Base-by-base conservation (phyloP, 64 coral and sea anemone species). In the Stylophora pistillata region DNA sequence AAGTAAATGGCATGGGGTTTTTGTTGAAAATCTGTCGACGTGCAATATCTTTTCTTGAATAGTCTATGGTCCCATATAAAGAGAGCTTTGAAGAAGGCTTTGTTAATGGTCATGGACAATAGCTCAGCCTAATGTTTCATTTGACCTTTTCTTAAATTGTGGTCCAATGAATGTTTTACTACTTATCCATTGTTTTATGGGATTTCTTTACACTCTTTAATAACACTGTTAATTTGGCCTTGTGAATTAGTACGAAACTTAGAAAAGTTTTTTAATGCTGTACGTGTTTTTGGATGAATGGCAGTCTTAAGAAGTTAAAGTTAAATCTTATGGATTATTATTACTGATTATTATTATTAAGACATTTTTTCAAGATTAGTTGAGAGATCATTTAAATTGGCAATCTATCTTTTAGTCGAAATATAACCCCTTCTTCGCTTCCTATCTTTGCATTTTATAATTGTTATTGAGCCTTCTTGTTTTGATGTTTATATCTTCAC, bases 171-270 rank as follows among this genome's bases (percentile, higher is more conserved):
- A 82, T 82, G 79, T 82, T 82, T 82, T 82, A 6, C 28, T 52
- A 82, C 64, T 82, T 82, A 82, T 66, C 79, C 31, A 82, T 82
- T 82, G 79, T 80, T 82, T 65, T 28, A 31, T 30, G 65, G 59
- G 79, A 82, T 82, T 82, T 63, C 47, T 65, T 82, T 64, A 82
- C 79, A 82, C 60, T 82, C 31, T n/a, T 17, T 82, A 82, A 82
- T 82, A 82, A 82, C 79, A 82, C 17, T 55, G 76, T 20, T 56
- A 78, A 78, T 82, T 61, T 82, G 34, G 2, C 12, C 17, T 31
- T 12, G 26, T 64, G 32, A 80, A 58, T 80, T 60, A 58, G 26
- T 65, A 41, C 14, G 9, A 15, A 30, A 25, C 16, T 60, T 27
- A 58, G 56, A 17, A 61, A 80, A 34, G 25, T 80, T 6, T 62